These are phyloP conservation scores for Dioctria linearis DNA, from an alignment of 2,888 invertebrate genomes.

Conservation along the genomic window DNA sequence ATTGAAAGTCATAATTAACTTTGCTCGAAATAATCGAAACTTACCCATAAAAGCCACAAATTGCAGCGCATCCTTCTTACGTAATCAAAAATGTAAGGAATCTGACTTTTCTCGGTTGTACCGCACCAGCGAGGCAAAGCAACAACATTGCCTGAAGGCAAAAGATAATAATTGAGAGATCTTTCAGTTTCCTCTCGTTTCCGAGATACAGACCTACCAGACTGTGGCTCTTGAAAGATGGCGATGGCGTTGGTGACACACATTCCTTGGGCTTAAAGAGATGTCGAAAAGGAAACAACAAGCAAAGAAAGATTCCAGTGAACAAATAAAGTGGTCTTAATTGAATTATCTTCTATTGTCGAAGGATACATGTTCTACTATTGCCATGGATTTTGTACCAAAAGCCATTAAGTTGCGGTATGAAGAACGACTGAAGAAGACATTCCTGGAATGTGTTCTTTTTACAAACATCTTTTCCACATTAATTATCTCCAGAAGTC, in stretches of 20 bases:
- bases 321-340: slow-evolving; percentile 2
- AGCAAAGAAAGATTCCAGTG: not conserved
- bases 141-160: not conserved
- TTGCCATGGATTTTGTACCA: not conserved
- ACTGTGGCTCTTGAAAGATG: not conserved
- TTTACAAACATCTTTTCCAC: not conserved
- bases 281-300: too few species aligned
- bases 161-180: not conserved
- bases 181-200: not conserved
- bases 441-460: not conserved
- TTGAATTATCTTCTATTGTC: not conserved
- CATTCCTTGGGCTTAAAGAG: not conserved
- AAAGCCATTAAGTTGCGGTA: not conserved
- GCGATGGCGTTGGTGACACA: not conserved
- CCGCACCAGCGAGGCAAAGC: not conserved
- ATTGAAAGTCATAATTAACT: not conserved
- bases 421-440: not conserved
- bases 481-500: not conserved
- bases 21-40: not conserved
- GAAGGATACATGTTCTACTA: not conserved
- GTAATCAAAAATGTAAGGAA: slow-evolving; percentile 10
- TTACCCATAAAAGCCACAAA: not conserved
- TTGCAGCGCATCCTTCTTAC: not conserved
- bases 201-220: not conserved
- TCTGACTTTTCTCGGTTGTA: not conserved